phyloP scores from a whole-genome alignment of 2,888 invertebrate species.

The Drosophila sordidula region DNA sequence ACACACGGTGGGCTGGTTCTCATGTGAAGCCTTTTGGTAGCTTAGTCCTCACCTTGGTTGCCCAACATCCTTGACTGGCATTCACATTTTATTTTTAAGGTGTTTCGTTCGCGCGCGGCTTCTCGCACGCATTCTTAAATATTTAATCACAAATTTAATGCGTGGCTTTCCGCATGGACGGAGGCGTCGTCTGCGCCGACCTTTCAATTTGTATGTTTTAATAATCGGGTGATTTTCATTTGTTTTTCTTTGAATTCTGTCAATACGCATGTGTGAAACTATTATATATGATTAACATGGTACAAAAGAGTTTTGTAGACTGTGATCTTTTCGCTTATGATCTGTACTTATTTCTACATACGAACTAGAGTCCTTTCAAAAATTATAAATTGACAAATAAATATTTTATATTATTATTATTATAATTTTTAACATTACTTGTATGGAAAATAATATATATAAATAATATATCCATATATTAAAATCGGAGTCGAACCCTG shows the following conservation, averaged over 20 bases:
- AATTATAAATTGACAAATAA: too few relatives aligned
- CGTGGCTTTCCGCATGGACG: constrained; percentile 35
- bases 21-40: constrained; percentile 46
- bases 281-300: constrained; percentile 1
- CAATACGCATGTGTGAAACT: neutral
- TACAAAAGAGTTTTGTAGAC: too few relatives aligned
- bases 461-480: too few relatives aligned
- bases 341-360: too few relatives aligned
- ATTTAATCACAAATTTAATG: constrained; percentile 76
- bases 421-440: too few relatives aligned
- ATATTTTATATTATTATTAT: too few relatives aligned
- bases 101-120: constrained; percentile 35
- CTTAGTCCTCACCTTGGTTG: constrained; percentile 39
- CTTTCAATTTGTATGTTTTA: neutral
- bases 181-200: neutral
- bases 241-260: neutral
- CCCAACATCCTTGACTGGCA: constrained; percentile 44
- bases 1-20: constrained; percentile 7
- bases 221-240: constrained; percentile 1
- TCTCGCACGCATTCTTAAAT: constrained; percentile 67
- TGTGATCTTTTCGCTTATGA: too few relatives aligned
- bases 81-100: constrained; percentile 43
- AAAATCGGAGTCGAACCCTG: too few relatives aligned
- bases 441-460: too few relatives aligned
- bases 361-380: too few relatives aligned